Evolutionary conservation across 2,113 vertebrate species (phyloP), one percentile per base, ranked within the genome.

Genomic region (Chloroceryle aenea): DNA sequence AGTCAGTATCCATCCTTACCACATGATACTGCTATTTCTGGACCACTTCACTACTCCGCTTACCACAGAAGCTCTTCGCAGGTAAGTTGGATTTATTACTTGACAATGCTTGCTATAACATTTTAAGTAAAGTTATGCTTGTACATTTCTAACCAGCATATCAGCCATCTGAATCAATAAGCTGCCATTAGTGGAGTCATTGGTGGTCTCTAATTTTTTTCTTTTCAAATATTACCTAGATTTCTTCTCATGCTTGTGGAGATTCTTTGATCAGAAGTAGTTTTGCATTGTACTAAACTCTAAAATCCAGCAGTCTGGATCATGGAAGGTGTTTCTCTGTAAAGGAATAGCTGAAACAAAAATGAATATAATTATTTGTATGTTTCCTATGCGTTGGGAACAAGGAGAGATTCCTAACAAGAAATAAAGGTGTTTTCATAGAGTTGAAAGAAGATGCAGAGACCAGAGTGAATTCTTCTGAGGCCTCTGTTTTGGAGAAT

Each of bases 51-150:
- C 98, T 99, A 99, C 91, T 98, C 99, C 27, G 96, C 99, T 55
- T 99, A 99, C 96, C 99, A 99, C 97, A 98, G 99, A 97, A 98
- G 98, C 73, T 98, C 99, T 84, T 98, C 99, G 64, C 99, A 99
- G 99, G 99, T 99, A 96, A 98, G 99, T 93, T 68, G 36, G 8
- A 68, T 85, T 81, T 79, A 50, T 34, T 88, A 59, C 27, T 77
- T 58, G 30, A 32, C 61, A 45, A 55, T 29, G 19, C n/a, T 50
- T 94, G 12, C 27, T 85, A 36, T 14, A 72, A 88, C 9, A 68
- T 15, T 62, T 62, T 17, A 81, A 75, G 71, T 67, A 27, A 71
- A 82, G 52, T 43, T 42, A 1, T 69, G 6, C 40, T 75, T 84
- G 30, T 77, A 52, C 26, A 73, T 81, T 50, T 72, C 47, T 62